A percentile compares a stretch with the other conserved stretches of the same genome.
Conservation (phyloP, 2,113 vertebrate species). For the Ictalurus punctatus region DNA sequence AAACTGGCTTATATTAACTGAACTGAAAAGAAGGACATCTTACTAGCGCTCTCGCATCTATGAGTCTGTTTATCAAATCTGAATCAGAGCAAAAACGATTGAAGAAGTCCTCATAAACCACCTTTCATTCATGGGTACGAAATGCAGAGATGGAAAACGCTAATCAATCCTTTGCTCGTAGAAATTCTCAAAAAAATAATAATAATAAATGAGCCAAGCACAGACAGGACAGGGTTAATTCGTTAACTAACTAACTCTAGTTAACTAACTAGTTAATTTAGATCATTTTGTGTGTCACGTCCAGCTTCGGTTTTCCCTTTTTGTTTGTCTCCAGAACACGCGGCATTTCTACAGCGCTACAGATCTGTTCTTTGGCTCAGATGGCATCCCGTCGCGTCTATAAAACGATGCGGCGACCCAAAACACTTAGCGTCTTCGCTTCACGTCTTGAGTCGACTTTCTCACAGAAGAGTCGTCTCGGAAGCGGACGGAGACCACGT, state of each 20-base stretch:
- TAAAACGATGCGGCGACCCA: background rate
- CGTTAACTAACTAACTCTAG: background rate
- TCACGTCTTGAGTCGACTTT: background rate
- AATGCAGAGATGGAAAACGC: background rate
- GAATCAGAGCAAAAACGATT: background rate
- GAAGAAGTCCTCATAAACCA: background rate
- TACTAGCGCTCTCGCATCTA: background rate
- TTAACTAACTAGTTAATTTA: background rate
- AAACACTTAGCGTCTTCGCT: background rate
- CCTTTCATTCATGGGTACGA: background rate
- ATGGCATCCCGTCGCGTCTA: background rate
- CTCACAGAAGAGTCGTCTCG: background rate
- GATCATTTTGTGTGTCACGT: background rate
- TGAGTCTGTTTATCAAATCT: background rate
- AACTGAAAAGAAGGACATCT: background rate
- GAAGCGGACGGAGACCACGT: background rate
- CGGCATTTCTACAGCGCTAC: background rate
- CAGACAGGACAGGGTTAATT: background rate
- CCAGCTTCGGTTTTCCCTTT: background rate
- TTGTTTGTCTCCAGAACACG: background rate
- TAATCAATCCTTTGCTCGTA: background rate
- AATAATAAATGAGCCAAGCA: background rate
- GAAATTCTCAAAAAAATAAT: background rate
- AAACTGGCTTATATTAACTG: background rate
- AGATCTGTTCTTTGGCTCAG: background rate